Evolutionary conservation across 2,888 invertebrate species (phyloP).

Genomic region (Scaptomyza cyrtandrae): DNA sequence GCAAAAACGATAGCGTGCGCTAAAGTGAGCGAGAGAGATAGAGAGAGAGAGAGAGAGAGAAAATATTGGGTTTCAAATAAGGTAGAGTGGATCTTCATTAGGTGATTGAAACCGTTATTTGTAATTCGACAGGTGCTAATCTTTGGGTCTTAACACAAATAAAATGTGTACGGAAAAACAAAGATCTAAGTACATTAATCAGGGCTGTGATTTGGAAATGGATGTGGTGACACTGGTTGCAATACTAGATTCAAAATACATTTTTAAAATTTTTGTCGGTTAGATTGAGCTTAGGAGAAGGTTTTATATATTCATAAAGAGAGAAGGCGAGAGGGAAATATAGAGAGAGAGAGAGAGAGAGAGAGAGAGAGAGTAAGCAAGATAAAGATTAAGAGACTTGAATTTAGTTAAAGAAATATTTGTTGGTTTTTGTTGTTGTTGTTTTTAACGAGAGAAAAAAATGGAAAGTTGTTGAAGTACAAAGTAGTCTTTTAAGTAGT

Average conservation of each 20-base stretch:
- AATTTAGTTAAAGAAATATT: constrained; percentile 30
- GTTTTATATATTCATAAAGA: constrained; percentile 45
- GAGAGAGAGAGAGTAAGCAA: constrained; percentile 44
- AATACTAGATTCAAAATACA: constrained; percentile 16
- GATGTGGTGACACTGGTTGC: constrained; percentile 14
- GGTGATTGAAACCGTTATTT: neutral
- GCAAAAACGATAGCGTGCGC: constrained; percentile 31
- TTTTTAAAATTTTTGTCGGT: constrained; percentile 28
- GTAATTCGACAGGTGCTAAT: neutral
- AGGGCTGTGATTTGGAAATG: constrained; percentile 16
- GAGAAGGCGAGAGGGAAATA: constrained; percentile 43
- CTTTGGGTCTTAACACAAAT: neutral
- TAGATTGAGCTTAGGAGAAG: constrained; percentile 55
- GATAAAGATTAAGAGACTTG: constrained; percentile 37
- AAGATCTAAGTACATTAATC: neutral
- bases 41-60: constrained; percentile 5
- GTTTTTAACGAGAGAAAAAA: constrained; percentile 66
- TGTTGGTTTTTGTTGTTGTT: constrained; percentile 33
- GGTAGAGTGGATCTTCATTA: neutral
- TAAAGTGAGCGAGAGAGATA: constrained; percentile 19
- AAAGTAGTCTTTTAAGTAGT: constrained; percentile 58
- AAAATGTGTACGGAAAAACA: neutral
- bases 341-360: constrained; percentile 48
- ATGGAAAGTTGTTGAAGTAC: constrained; percentile 64
- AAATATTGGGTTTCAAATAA: neutral